Percentiles rank a stretch among this genome's conserved stretches.
Conservation (phyloP, 1,140 invertebrate genomes). For the Agrypnia vestita region DNA sequence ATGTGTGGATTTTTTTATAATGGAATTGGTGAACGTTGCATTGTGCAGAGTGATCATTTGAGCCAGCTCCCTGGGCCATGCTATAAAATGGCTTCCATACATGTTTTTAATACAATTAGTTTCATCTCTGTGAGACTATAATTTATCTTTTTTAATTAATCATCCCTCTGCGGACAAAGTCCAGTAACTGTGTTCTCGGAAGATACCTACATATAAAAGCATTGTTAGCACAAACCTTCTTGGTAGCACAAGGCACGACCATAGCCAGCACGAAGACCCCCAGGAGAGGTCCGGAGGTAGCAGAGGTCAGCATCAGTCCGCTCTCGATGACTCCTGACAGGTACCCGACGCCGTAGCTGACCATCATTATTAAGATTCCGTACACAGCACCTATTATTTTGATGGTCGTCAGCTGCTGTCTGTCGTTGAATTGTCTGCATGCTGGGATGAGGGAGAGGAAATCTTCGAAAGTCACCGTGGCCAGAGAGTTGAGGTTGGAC, state of each 20-base stretch:
- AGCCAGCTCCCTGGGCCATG: no score
- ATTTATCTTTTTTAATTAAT: no score
- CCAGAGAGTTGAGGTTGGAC: constrained; percentile 89
- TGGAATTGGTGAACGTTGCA: no score
- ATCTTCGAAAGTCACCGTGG: constrained; percentile 92
- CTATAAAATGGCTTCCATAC: no score
- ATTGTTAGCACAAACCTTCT: constrained; percentile 74
- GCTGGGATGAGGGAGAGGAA: constrained; percentile 82
- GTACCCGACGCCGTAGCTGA: constrained; percentile 83
- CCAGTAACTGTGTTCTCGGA: no score
- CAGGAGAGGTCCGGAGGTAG: constrained; percentile 81
- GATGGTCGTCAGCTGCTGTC: constrained; percentile 81
- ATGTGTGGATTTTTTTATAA: no score
- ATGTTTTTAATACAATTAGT: no score
- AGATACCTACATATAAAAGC: no score
- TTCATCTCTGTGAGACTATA: no score
- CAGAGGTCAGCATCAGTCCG: constrained; percentile 82
- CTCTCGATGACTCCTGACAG: constrained; percentile 86
- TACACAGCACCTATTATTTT: constrained; percentile 83
- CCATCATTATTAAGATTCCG: constrained; percentile 79
- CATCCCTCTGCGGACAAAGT: no score
- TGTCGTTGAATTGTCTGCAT: constrained; percentile 80
- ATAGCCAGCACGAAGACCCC: constrained; percentile 82
- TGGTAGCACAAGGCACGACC: constrained; percentile 82
- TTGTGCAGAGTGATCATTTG: no score